These are phyloP conservation scores for Coboldia fuscipes DNA, from an alignment of 1,140 invertebrate genomes.

Conservation along the genomic window DNA sequence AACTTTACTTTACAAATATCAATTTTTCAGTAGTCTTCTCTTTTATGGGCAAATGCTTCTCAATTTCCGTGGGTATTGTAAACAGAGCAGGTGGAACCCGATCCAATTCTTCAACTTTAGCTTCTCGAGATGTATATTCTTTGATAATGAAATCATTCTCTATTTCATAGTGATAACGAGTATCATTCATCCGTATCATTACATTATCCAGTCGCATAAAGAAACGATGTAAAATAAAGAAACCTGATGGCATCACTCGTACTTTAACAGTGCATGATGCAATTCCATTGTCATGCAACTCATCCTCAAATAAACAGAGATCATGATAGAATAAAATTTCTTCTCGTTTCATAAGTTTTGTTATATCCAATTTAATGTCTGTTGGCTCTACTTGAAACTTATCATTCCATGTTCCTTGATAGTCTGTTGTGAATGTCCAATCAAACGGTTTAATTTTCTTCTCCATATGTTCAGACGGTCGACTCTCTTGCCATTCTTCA, in stretches of 20 bases:
- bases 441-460: slow-evolving; percentile 79
- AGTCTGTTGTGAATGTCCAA: slow-evolving; percentile 94
- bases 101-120: slow-evolving; percentile 36
- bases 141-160: slow-evolving; percentile 49
- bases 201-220: slow-evolving; percentile 90
- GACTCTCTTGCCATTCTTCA: slow-evolving; percentile 66
- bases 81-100: slow-evolving; percentile 25
- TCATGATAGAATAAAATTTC: slow-evolving; percentile 91
- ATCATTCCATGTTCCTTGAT: slow-evolving; percentile 60
- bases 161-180: slow-evolving; percentile 72
- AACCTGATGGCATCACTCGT: slow-evolving; percentile 87
- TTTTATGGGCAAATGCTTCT: slow-evolving; percentile 26
- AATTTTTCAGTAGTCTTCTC: slow-evolving; percentile 23
- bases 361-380: slow-evolving; percentile 65
- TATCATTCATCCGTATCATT: slow-evolving; percentile 74
- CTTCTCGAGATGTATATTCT: slow-evolving; percentile 56
- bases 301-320: slow-evolving; percentile 90
- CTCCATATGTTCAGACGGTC: slow-evolving; percentile 37
- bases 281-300: slow-evolving; percentile 93
- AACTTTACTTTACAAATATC: slow-evolving; percentile 10
- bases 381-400: slow-evolving; percentile 35
- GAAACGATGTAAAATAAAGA: slow-evolving; percentile 77
- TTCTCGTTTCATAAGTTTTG: slow-evolving; percentile 74
- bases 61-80: slow-evolving; percentile 30
- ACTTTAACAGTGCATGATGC: slow-evolving; percentile 83